Conservation (phyloP, 2,888 invertebrate species). For the Eilema caniola region DNA sequence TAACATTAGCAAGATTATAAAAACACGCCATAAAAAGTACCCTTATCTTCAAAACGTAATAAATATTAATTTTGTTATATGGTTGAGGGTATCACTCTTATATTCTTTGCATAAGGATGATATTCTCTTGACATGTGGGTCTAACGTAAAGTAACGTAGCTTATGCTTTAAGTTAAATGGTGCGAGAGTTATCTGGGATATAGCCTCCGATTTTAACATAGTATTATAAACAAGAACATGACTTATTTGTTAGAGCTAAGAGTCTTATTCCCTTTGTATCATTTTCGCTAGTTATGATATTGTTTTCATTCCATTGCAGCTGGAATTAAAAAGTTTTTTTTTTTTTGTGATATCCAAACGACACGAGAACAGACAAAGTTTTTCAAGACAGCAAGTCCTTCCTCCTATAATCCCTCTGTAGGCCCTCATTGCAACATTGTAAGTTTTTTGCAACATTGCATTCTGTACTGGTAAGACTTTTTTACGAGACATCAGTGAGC, state of each 20-base stretch:
- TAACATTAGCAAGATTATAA: conserved; percentile 70
- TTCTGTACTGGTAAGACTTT: no score
- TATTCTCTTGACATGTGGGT: conserved; percentile 27
- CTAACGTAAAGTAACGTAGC: conserved; percentile 49
- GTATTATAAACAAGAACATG: conserved; percentile 66
- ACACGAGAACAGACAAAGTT: no score
- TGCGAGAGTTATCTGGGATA: conserved; percentile 61
- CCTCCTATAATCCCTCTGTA: no score
- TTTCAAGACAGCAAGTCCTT: no score
- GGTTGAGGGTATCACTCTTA: conserved; percentile 20
- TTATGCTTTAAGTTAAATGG: conserved; percentile 64
- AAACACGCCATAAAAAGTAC: conserved; percentile 67
- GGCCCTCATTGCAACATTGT: no score
- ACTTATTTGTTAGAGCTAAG: conserved; percentile 43
- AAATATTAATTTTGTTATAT: conserved; percentile 55
- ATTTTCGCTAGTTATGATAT: conserved; percentile 17
- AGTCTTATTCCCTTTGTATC: conserved; percentile 25
- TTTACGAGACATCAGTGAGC: no score
- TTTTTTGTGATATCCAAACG: no score
- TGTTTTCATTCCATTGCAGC: conserved; percentile 13
- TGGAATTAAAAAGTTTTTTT: background rate
- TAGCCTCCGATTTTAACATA: conserved; percentile 66
- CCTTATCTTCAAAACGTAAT: conserved; percentile 58
- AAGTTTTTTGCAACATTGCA: no score
- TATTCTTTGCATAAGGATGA: conserved; percentile 26